A percentile compares a stretch with the other conserved stretches of the same genome.
These are phyloP conservation scores for Onychostoma macrolepis DNA, from an alignment of 2,113 vertebrate genomes.

Conservation along the genomic window DNA sequence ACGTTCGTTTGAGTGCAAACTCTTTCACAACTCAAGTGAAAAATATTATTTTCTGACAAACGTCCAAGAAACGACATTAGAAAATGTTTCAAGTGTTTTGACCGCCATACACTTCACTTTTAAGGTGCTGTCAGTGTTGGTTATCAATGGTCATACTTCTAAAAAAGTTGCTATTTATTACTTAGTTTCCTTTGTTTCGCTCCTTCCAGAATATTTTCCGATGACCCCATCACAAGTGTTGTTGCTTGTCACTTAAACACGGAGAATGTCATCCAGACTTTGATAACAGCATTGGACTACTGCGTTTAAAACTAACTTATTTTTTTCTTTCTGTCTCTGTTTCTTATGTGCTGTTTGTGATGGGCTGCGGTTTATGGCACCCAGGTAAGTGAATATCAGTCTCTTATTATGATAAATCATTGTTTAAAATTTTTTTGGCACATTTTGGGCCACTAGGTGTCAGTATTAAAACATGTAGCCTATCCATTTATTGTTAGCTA, in stretches of 20 bases:
- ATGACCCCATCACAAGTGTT: not conserved
- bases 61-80: not conserved
- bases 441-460: not conserved
- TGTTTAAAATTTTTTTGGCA: not conserved
- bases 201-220: not conserved
- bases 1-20: not conserved
- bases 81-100: not conserved
- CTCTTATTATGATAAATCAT: not conserved
- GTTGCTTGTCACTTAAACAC: not conserved
- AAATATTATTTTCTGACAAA: not conserved
- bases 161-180: not conserved
- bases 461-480: conserved; percentile 5
- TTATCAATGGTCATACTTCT: not conserved
- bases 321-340: conserved; percentile 11
- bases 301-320: conserved; percentile 11
- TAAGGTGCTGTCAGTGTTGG: too few species aligned
- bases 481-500: not conserved
- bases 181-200: not conserved
- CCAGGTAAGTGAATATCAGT: conserved; percentile 49
- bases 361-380: not conserved
- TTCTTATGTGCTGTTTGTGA: not conserved
- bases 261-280: not conserved
- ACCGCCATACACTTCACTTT: too few species aligned
- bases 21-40: not conserved
- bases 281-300: not conserved